Evolutionary conservation across 2,113 vertebrate species (phyloP).

Genomic region (Greenwoodochromis staneri): DNA sequence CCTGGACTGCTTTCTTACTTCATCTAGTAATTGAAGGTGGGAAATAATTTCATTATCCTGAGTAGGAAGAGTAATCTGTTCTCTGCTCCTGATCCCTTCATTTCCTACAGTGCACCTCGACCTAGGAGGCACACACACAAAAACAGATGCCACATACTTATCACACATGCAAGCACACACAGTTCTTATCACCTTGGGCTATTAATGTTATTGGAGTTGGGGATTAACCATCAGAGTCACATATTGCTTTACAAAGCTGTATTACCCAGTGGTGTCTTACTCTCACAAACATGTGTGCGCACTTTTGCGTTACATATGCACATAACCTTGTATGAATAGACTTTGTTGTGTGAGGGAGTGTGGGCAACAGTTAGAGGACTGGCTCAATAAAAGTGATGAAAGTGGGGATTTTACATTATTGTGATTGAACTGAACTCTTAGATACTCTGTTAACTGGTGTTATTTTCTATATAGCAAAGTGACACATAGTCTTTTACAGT

Average conservation of each 20-base stretch:
- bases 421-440: not conserved
- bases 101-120: constrained; percentile 73
- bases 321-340: not conserved
- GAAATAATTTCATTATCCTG: constrained; percentile 77
- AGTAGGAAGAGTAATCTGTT: constrained; percentile 67
- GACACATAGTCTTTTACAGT: not conserved
- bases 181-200: constrained; percentile 49
- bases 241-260: constrained; percentile 70
- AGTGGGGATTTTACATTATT: not conserved
- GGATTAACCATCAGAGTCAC: constrained; percentile 68
- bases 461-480: not conserved
- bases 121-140: constrained; percentile 37
- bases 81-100: constrained; percentile 71
- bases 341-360: not conserved
- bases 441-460: not conserved
- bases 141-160: constrained; percentile 6
- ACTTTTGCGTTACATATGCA: not conserved
- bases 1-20: constrained; percentile 35
- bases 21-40: constrained; percentile 78
- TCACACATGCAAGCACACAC: constrained; percentile 5
- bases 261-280: constrained; percentile 34
- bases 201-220: constrained; percentile 66
- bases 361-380: not conserved
- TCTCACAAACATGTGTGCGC: not conserved
- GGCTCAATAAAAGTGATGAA: not conserved